These are phyloP conservation scores for Gambusia yucatana DNA, from an alignment of 2,797 vertebrate genomes.

Conservation along the genomic window DNA sequence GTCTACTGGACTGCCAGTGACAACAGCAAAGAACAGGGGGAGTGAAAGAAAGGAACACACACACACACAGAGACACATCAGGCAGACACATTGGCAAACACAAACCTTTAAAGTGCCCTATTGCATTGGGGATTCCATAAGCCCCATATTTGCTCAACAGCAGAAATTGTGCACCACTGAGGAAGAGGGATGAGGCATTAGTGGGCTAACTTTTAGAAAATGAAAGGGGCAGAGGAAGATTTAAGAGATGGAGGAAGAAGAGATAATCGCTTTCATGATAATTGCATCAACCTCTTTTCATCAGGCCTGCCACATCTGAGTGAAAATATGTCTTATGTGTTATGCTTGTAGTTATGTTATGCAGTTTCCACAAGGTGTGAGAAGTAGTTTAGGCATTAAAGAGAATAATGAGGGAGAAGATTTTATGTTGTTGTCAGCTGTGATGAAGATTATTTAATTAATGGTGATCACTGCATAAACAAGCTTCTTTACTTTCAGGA, in stretches of 20 bases:
- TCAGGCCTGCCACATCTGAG: slow-evolving; percentile 44
- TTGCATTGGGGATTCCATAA: slow-evolving; percentile 49
- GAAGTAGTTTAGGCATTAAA: slow-evolving; percentile 6
- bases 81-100: slow-evolving; percentile 58
- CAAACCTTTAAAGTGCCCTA: slow-evolving; percentile 80
- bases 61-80: slow-evolving; percentile 12
- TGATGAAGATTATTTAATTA: slow-evolving; percentile 2
- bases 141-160: slow-evolving; percentile 59
- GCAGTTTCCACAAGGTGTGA: slow-evolving; percentile 58
- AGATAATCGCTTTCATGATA: slow-evolving; percentile 57
- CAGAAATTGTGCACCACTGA: slow-evolving; percentile 56
- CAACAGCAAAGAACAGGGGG: slow-evolving; percentile 19
- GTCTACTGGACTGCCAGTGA: slow-evolving; percentile 37
- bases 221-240: slow-evolving; percentile 14
- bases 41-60: slow-evolving; percentile 19
- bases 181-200: slow-evolving; percentile 36
- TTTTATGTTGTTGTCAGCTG: neutral
- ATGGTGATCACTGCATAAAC: neutral
- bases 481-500: neutral
- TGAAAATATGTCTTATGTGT: slow-evolving; percentile 37
- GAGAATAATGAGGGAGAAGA: slow-evolving; percentile 6
- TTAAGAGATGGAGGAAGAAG: slow-evolving; percentile 1
- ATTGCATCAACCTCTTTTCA: slow-evolving; percentile 57
- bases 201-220: slow-evolving; percentile 23
- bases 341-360: slow-evolving; percentile 13